Conservation (phyloP, 2,113 vertebrate species). For the Leucoraja erinaceus region DNA sequence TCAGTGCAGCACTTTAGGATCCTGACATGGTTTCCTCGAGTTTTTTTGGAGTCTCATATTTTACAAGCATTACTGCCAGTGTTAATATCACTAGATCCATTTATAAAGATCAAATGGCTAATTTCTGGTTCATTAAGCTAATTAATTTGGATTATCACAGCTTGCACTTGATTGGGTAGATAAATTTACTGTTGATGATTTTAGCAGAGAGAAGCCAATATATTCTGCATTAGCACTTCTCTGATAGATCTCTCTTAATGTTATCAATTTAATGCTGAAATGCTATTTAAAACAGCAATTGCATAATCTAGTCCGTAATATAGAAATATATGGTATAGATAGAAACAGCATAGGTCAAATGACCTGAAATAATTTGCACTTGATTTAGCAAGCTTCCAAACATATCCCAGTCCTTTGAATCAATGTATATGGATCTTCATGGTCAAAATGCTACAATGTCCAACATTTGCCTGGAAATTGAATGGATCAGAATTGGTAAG, state of each 20-base stretch:
- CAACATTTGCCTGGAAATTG: not conserved
- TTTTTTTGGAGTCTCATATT: not conserved
- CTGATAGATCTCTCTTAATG: not conserved
- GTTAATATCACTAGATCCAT: conserved; percentile 32
- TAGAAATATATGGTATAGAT: not conserved
- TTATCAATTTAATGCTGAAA: conserved; percentile 10
- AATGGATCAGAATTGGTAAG: not conserved
- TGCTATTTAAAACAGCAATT: not conserved
- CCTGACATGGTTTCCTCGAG: not conserved
- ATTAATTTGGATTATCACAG: conserved; percentile 32
- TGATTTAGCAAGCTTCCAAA: not conserved
- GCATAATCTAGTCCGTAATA: not conserved
- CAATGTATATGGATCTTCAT: not conserved
- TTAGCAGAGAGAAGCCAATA: not conserved
- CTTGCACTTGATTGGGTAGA: conserved; percentile 3
- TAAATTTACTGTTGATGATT: not conserved
- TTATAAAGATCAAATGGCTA: conserved; percentile 33
- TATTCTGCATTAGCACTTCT: not conserved
- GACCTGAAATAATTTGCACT: not conserved
- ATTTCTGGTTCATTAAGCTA: conserved; percentile 21
- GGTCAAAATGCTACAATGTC: not conserved
- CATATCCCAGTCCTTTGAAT: not conserved
- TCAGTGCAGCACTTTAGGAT: not conserved
- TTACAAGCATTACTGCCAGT: not conserved
- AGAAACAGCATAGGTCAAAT: not conserved